Evolutionary conservation across 2,797 vertebrate species (phyloP), one percentile per base, ranked within the genome.

Genomic region (Miichthys miiuy): DNA sequence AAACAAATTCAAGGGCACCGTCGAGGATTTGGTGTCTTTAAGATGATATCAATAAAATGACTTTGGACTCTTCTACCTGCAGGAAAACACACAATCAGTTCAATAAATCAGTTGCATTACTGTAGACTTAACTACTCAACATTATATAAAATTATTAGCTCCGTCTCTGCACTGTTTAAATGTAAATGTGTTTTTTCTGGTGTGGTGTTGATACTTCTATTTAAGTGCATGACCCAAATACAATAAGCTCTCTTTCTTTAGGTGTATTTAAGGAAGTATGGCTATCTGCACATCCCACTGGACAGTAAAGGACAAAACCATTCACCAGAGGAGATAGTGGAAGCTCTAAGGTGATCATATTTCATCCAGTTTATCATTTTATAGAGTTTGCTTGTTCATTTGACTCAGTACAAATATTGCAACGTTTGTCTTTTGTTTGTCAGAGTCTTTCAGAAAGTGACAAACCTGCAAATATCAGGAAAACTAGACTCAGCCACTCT

Each of bases 371-470:
- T 46, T 1, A 55, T 21, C 42, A 8, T 18, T 42, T 38, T 12
- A 4, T 13, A 14, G 12, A 41, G 0, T 58, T 2, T 18, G 30
- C 30, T 64, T 34, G 23, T 56, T 6, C 25, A 25, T 54, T 67
- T 47, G 0, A 23, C 42, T 34, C 30, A 12, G 12, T 11, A n/a
- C 16, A 72, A 64, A 61, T 25, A 11, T 25, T 20, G 3, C 6
- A 7, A 41, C 2, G 2, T 27, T 41, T 18, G 7, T 65, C 14
- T 73, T 17, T 51, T 38, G 20, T 72, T 60, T 75, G 69, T 67
- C 84, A 97, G 97, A 83, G 75, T 92, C 71, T 97, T 97, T 91
- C 96, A 97, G 92, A 92, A 87, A 87, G 95, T 66, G 17, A 95
- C 92, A 57, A 92, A 92, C 72, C 82, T 96, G 69, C 90, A 91